Base-by-base conservation (phyloP, 2,888 invertebrate genomes). In the Apotomis betuletana region DNA sequence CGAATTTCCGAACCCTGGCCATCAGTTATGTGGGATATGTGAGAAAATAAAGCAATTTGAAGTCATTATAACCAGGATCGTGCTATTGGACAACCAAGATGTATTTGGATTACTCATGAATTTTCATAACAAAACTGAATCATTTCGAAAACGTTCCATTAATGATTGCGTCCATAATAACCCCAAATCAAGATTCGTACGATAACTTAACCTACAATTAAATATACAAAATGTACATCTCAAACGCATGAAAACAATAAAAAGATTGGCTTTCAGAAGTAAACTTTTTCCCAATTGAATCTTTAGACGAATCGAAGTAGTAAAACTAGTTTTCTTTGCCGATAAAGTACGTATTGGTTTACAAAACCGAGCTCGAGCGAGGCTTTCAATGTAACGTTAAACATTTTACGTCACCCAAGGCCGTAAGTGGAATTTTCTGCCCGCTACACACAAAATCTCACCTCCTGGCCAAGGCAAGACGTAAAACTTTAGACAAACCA, bases 221-320 rank as follows among this genome's bases (percentile, higher is more conserved):
- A 84, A 83, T 81, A 82, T 83, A 84, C 84, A 83, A 80, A 83
- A 82, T 83, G 78, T 83, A 84, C 82, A 83, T 72, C 58, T 57
- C 61, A 62, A 52, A 57, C 44, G 64, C 57, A 52, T 69, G 68
- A 68, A 68, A 67, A 65, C 65, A n/a, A n/a, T 44, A 65, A 57
- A 12, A 65, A 65, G 15, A 46, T 36, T n/a, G n/a, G 44, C 12
- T 46, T 63, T 63, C 41, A 58, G 58, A 58, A 58, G 12, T 5
- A 36, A 57, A 58, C 36, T 5, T 49, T 9, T 49, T 41, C 41
- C 6, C 27, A 27, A 27, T 41, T 10, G 9, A 49, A 6, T 49
- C 12, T 1, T 49, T 9, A 49, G 9, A 49, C 10, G 2, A 10
- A 15, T 15, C 15, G 15, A 15, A 15, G 15, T 15, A 0, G 10